phyloP scores from a whole-genome alignment of 2,888 invertebrate species.

The Pollenia griseotomentosa region DNA sequence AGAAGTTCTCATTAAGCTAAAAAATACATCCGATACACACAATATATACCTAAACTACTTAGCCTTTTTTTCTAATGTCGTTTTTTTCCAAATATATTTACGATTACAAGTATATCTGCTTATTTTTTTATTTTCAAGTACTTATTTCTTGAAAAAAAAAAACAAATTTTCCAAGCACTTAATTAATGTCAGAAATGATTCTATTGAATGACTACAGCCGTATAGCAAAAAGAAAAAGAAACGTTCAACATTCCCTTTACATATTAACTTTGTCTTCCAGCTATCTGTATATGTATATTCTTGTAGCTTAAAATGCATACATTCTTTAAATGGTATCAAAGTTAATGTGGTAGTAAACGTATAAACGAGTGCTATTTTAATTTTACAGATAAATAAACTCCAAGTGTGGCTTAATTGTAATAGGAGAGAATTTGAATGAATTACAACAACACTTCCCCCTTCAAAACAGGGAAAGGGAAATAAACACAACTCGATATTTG shows the following conservation, averaged over 20 bases:
- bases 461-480: not conserved
- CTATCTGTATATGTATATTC: not conserved
- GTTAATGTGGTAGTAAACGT: slow-evolving; percentile 8
- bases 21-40: too few species aligned
- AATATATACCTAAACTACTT: too few species aligned
- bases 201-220: slow-evolving; percentile 35
- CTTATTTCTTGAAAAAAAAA: slow-evolving; percentile 12
- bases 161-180: slow-evolving; percentile 63
- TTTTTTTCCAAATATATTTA: not conserved
- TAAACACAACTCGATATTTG: slow-evolving; percentile 4
- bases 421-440: slow-evolving; percentile 3
- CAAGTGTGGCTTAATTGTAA: slow-evolving; percentile 14
- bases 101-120: not conserved
- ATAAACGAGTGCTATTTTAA: not conserved
- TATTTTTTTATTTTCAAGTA: slow-evolving; percentile 16
- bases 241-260: not conserved
- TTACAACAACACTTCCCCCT: not conserved
- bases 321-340: slow-evolving; percentile 16
- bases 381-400: slow-evolving; percentile 14
- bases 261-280: not conserved
- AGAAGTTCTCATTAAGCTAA: too few species aligned
- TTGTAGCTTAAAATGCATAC: slow-evolving; percentile 12
- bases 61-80: too few species aligned
- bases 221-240: not conserved
- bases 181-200: slow-evolving; percentile 65